Evolutionary conservation across 2,113 vertebrate genomes (phyloP), one percentile per base, ranked within the genome.

Genomic region (Pygathrix nemaeus): DNA sequence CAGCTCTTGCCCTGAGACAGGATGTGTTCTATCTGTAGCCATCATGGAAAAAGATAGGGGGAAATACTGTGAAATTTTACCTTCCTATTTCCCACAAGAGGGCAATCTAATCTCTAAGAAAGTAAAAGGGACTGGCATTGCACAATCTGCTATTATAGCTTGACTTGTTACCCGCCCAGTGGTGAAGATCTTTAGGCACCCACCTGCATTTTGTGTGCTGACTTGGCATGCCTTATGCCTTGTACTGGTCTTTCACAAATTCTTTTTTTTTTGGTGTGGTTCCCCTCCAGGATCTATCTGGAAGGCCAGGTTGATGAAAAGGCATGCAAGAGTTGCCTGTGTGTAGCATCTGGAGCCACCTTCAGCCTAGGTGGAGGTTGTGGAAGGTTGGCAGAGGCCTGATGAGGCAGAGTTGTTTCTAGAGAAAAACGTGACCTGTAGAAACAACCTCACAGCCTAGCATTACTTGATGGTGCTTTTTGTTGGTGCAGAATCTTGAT

Each of bases 41-140:
- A 5, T 75, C 18, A 52, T 72, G 27, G 55, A 55, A 30, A 73
- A 97, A 64, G 35, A 5, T 43, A 43, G 43, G 11, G 38, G 55
- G 12, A 97, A 81, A 40, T 35, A 23, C 38, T 0, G 0, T 9
- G 61, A 35, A 79, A 64, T 5, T 66, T 84, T 14, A 68, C 86
- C n/a, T 35, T 94, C 20, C 8, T 32, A 0, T 61, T 61, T 91
- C 17, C 98, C 98, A 98, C 98, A 92, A 95, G 98, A 96, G 98
- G 97, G 98, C 98, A 95, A 38, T 82, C 43, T 95, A 96, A 43
- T 73, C 96, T 96, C 92, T 95, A 38, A 61, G 48, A 80, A 88
- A 81, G 57, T 35, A 11, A n/a, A 48, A 17, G 3, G 66, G 4
- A 14, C 68, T 8, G 27, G 78, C 35, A 0, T 75, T 16, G n/a